Percentiles rank a stretch among this genome's conserved stretches.
Evolutionary conservation across 2,888 invertebrate genomes (phyloP).

Genomic region (Ennomos erosarius): DNA sequence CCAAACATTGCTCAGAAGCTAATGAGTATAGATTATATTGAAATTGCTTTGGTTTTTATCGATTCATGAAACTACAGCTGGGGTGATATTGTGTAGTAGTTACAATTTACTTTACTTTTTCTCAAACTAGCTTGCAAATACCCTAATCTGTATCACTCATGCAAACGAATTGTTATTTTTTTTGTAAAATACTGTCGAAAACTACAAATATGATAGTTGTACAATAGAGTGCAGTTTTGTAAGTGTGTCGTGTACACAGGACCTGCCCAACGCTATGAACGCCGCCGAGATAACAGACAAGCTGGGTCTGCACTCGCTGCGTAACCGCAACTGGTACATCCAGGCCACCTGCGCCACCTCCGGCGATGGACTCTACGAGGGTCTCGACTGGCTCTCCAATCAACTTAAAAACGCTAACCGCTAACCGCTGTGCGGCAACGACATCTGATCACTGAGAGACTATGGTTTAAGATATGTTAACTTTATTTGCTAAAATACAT

Average conservation of each 20-base stretch:
- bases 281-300: slow-evolving; percentile 99
- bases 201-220: too few relatives aligned
- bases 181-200: too few relatives aligned
- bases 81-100: too few relatives aligned
- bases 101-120: too few relatives aligned
- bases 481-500: slow-evolving; percentile 85
- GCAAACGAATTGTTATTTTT: too few relatives aligned
- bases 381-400: slow-evolving; percentile 99
- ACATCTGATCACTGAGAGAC: slow-evolving; percentile 82
- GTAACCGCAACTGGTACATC: slow-evolving; percentile 99
- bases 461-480: slow-evolving; percentile 85
- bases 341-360: slow-evolving; percentile 99
- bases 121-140: too few relatives aligned
- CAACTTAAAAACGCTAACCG: slow-evolving; percentile 99
- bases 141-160: too few relatives aligned
- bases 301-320: slow-evolving; percentile 98
- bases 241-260: slow-evolving; percentile 81
- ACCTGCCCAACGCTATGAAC: slow-evolving; percentile 99
- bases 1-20: too few relatives aligned
- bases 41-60: too few relatives aligned
- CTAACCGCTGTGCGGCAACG: slow-evolving; percentile 86
- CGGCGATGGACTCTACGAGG: slow-evolving; percentile 99
- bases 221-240: neutral
- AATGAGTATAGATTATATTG: too few relatives aligned
- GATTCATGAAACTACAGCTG: too few relatives aligned